Evolutionary conservation across 2,888 invertebrate genomes (phyloP), one percentile per base, ranked within the genome.

Genomic region (Caprella mutica): DNA sequence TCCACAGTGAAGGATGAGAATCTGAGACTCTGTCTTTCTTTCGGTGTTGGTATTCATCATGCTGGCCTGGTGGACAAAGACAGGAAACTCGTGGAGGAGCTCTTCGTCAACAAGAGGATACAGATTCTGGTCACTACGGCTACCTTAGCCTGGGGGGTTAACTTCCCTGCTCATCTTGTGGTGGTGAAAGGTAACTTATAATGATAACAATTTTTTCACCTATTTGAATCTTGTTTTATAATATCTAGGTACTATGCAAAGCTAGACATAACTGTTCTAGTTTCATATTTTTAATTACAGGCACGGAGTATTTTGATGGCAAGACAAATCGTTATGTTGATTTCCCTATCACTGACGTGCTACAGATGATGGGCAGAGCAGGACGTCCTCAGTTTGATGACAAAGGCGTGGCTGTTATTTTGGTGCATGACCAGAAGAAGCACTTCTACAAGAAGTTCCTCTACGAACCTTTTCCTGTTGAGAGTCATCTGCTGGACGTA

Each of bases 351-450:
- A 99, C 98, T 1, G 65, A 65, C 52, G 96, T 99, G 0, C 77
- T 99, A 57, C 98, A 99, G 75, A 99, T 99, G 98, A 97, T 98
- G 86, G 98, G 98, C 2, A 79, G 98, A 56, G 98, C 98, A 57
- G 98, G 98, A 0, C 79, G 98, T 54, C 98, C 98, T 0, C 89
- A 99, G 77, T 99, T 84, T 70, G 98, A 97, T 74, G 86, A 86
- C 68, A 85, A 87, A 68, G 98, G 89, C 0, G 76, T 77, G 5
- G 80, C 80, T 14, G 76, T 79, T 35, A 77, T 81, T 48, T 72
- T 79, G 38, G 80, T 99, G 0, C 97, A 98, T 70, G 97, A 98
- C 69, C 81, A 88, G 46, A 97, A 97, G 75, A 98, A 99, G 74
- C 89, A 89, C 72, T 99, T 97, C 77, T 99, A 99, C 76, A 94